Evolutionary conservation across 2,797 vertebrate genomes (phyloP).

Genomic region (Tolypeutes matacus): DNA sequence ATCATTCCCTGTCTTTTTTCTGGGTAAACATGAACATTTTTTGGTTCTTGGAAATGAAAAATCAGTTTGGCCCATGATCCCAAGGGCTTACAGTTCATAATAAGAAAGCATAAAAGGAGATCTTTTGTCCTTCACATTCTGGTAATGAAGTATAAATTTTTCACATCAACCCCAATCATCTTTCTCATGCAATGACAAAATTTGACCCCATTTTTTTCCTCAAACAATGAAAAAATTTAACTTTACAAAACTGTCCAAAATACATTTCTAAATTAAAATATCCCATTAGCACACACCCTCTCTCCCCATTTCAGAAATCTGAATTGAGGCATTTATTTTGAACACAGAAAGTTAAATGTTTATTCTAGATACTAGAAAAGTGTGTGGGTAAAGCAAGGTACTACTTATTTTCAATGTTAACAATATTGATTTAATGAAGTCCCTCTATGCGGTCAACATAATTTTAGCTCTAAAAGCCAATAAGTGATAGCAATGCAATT

Average conservation of each 20-base stretch:
- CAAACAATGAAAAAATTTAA: neutral
- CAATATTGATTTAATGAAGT: neutral
- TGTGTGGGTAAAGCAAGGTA: slow-evolving; percentile 1
- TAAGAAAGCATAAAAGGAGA: neutral
- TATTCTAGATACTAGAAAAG: neutral
- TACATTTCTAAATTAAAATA: neutral
- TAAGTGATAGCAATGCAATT: neutral
- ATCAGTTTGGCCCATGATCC: neutral
- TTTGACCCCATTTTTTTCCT: neutral
- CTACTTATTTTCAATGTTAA: neutral
- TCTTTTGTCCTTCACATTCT: slow-evolving; percentile 48
- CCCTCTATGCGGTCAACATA: neutral
- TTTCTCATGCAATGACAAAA: slow-evolving; percentile 7
- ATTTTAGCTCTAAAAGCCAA: slow-evolving; percentile 45
- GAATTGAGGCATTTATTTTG: slow-evolving; percentile 21
- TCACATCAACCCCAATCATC: neutral
- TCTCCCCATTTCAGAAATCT: neutral
- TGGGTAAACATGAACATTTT: slow-evolving; percentile 53
- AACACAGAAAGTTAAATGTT: slow-evolving; percentile 41
- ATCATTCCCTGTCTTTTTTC: slow-evolving; percentile 62
- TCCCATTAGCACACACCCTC: neutral
- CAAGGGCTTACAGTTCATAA: slow-evolving; percentile 16
- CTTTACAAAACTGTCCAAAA: neutral
- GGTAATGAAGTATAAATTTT: slow-evolving; percentile 2
- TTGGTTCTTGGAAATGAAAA: slow-evolving; percentile 59